Base-by-base conservation (phyloP, 1,140 invertebrate genomes). In the Holcopasites calliopsidis region DNA sequence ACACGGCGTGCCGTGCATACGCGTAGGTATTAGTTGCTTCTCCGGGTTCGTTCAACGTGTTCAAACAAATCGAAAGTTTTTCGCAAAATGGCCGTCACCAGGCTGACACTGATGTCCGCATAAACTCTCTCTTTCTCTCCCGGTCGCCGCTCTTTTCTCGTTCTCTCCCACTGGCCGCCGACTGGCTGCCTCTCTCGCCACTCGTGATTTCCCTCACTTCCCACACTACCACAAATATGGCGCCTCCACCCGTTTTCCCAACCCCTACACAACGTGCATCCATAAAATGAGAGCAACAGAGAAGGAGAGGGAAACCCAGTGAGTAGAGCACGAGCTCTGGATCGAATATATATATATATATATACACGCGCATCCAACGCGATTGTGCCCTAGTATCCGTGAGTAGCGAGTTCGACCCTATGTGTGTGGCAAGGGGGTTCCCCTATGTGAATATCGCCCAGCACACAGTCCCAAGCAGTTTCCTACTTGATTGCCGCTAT, bases 401-500 rank as follows among this genome's bases (percentile, higher is more conserved):
- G 82, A 79, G 57, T 81, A 82, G 79, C 80, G 74, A 82, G 74
- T 81, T 72, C 80, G 65, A 82, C 81, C 79, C 79, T 82, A 75
- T 81, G 75, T 78, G 84, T 86, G 88, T 84, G 83, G 85, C 83
- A 84, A 84, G 85, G 88, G 86, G 85, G 78, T 83, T 85, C 80
- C 87, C 86, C 87, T 88, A 88, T 88, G 90, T 90, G 91, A 91
- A 91, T 92, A 92, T 90, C 90, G 84, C 86, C 83, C 90, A 85
- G 88, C 89, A 91, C 88, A 91, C 89, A 91, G 88, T 89, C 89
- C 90, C 90, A 90, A 91, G 90, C 90, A 91, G 90, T 91, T 91
- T 91, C 90, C 90, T 91, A 91, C 90, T 92, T 92, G 91, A 91
- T 92, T 91, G 91, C 90, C 89, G 90, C 89, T 91, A 91, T 91